Conservation (phyloP, 2,888 invertebrate species). For the Congeria kusceri region DNA sequence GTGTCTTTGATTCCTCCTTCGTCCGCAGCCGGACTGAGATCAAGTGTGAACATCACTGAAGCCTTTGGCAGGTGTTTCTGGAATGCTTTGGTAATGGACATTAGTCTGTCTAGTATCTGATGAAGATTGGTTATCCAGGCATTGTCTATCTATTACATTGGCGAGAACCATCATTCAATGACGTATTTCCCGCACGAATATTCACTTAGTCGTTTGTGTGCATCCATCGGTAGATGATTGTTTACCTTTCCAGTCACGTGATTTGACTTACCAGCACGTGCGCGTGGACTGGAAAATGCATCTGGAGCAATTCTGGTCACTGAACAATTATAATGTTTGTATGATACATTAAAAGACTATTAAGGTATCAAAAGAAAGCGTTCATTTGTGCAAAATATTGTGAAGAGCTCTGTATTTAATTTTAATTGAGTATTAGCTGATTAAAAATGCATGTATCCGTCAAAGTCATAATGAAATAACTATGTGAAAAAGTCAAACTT, state of each 20-base stretch:
- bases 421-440: too few species aligned
- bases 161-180: too few species aligned
- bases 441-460: too few species aligned
- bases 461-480: too few species aligned
- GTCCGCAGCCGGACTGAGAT: not conserved
- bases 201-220: too few species aligned
- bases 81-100: slow-evolving; percentile 39
- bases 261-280: slow-evolving; percentile 51
- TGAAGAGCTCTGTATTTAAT: too few species aligned
- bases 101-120: slow-evolving; percentile 19
- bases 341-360: too few species aligned
- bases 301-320: slow-evolving; percentile 28
- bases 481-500: too few species aligned
- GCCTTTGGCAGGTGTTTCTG: slow-evolving; percentile 18
- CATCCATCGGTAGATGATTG: slow-evolving; percentile 32
- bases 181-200: too few species aligned
- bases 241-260: slow-evolving; percentile 56
- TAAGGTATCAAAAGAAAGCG: too few species aligned
- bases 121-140: slow-evolving; percentile 49
- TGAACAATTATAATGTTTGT: slow-evolving; percentile 15
- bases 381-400: too few species aligned
- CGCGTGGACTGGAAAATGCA: slow-evolving; percentile 54
- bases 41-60: not conserved
- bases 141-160: not conserved
- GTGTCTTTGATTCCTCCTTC: not conserved